Conservation (phyloP, 2,797 vertebrate species). For the Cirrhinus molitorella region DNA sequence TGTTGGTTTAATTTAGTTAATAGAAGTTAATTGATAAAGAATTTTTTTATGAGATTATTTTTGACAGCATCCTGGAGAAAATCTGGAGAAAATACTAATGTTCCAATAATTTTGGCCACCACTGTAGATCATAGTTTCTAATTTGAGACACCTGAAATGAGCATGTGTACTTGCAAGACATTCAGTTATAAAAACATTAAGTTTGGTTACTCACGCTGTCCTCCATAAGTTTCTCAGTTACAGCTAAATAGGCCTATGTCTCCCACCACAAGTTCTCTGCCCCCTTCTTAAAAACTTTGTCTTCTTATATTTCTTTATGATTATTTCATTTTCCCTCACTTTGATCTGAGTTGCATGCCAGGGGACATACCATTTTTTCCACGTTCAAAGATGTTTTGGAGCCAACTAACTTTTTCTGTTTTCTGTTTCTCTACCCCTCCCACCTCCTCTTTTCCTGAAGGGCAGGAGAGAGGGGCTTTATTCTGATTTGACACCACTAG, state of each 20-base stretch:
- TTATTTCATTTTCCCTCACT: constrained; percentile 61
- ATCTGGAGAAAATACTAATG: too few species aligned
- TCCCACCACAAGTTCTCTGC: constrained; percentile 45
- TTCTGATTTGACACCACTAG: constrained; percentile 63
- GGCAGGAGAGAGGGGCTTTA: constrained; percentile 61
- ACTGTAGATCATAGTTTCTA: too few species aligned
- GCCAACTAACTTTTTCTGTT: constrained; percentile 55
- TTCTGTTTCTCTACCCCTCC: constrained; percentile 45
- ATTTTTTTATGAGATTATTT: too few species aligned
- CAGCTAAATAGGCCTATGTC: constrained; percentile 30
- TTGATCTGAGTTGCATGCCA: constrained; percentile 57
- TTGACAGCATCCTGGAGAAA: too few species aligned
- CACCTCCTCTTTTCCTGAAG: constrained; percentile 56
- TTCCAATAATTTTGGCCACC: too few species aligned
- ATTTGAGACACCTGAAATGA: too few species aligned
- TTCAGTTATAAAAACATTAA: not conserved
- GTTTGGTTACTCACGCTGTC: constrained; percentile 9
- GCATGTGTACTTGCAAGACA: not conserved
- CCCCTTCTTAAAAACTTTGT: constrained; percentile 61
- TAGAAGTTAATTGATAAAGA: too few species aligned
- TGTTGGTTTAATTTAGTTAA: too few species aligned
- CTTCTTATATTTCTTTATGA: constrained; percentile 59
- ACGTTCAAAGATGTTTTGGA: constrained; percentile 48
- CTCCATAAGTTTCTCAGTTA: constrained; percentile 20
- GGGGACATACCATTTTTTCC: constrained; percentile 45